Percentiles rank a stretch among this genome's conserved stretches.
Evolutionary conservation across 2,113 vertebrate genomes (phyloP).

Genomic region (Sapayoa aenigma): DNA sequence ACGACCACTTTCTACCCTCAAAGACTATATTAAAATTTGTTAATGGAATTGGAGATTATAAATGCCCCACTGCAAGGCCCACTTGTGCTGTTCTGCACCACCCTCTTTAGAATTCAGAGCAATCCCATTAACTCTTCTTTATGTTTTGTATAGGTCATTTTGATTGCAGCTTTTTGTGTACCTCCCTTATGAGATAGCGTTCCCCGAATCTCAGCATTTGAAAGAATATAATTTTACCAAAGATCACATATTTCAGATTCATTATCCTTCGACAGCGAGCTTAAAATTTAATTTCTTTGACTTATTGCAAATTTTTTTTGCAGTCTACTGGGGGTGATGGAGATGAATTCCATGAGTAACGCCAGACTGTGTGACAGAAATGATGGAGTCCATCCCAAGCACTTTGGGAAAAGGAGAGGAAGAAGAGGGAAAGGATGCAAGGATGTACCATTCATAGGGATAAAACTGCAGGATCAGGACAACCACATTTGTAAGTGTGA

Average conservation of each 20-base stretch:
- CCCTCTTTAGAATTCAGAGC: slow-evolving; percentile 47
- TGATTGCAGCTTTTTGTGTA: slow-evolving; percentile 48
- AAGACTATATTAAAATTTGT: slow-evolving; percentile 67
- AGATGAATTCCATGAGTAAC: not conserved
- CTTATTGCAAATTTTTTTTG: not conserved
- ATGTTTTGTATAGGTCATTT: slow-evolving; percentile 61
- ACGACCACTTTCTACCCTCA: slow-evolving; percentile 64
- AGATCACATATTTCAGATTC: slow-evolving; percentile 33
- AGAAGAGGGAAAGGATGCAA: not conserved
- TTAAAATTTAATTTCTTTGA: slow-evolving; percentile 52
- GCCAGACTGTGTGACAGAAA: not conserved
- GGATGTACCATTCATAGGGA: not conserved
- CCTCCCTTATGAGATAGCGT: slow-evolving; percentile 26
- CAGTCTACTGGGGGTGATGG: not conserved
- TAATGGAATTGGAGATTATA: slow-evolving; percentile 64
- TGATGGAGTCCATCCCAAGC: not conserved
- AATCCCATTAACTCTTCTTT: slow-evolving; percentile 66
- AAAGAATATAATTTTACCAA: slow-evolving; percentile 48
- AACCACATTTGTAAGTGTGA: rapidly evolving
- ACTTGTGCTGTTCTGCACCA: slow-evolving; percentile 15
- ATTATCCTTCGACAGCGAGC: slow-evolving; percentile 26
- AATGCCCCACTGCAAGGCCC: slow-evolving; percentile 55
- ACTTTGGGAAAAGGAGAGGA: not conserved
- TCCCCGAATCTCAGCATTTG: not conserved
- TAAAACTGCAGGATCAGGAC: not conserved